Evolutionary conservation across 2,797 vertebrate genomes (phyloP).

Genomic region (Macropodus opercularis): DNA sequence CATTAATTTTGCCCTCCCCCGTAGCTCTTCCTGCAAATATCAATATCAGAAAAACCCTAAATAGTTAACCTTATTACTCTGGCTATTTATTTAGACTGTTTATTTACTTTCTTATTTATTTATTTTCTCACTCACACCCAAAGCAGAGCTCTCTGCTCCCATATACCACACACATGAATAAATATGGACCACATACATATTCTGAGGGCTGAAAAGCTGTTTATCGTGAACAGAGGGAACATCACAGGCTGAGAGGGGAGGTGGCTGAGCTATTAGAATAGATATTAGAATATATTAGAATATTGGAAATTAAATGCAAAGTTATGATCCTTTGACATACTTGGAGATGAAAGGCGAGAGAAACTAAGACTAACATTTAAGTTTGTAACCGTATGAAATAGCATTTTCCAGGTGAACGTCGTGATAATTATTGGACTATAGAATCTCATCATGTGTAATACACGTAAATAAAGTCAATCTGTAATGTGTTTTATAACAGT

Average conservation of each 20-base stretch:
- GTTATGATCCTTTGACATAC: constrained; percentile 68
- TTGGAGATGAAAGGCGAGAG: constrained; percentile 66
- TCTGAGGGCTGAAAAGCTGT: constrained; percentile 79
- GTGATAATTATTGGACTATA: constrained; percentile 26
- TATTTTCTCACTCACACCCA: constrained; percentile 58
- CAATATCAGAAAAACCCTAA: constrained; percentile 71
- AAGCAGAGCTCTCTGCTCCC: constrained; percentile 69
- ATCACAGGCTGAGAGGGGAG: constrained; percentile 75
- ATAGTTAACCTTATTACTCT: constrained; percentile 81
- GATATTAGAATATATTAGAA: constrained; percentile 71
- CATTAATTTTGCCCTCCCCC: constrained; percentile 81
- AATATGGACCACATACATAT: constrained; percentile 80
- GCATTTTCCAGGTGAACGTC: constrained; percentile 55
- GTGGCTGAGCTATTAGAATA: constrained; percentile 71
- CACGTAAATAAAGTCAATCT: constrained; percentile 7
- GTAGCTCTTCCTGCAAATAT: constrained; percentile 71
- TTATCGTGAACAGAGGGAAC: constrained; percentile 81
- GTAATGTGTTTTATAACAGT: constrained; percentile 5
- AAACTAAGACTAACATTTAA: constrained; percentile 41
- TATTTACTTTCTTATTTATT: constrained; percentile 74
- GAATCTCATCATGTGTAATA: constrained; percentile 1
- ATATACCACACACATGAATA: constrained; percentile 68
- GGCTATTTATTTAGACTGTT: constrained; percentile 78
- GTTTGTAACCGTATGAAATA: constrained; percentile 31
- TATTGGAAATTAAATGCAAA: constrained; percentile 72